These are phyloP conservation scores for Ericerus pela DNA, from an alignment of 1,140 invertebrate species.

Conservation along the genomic window DNA sequence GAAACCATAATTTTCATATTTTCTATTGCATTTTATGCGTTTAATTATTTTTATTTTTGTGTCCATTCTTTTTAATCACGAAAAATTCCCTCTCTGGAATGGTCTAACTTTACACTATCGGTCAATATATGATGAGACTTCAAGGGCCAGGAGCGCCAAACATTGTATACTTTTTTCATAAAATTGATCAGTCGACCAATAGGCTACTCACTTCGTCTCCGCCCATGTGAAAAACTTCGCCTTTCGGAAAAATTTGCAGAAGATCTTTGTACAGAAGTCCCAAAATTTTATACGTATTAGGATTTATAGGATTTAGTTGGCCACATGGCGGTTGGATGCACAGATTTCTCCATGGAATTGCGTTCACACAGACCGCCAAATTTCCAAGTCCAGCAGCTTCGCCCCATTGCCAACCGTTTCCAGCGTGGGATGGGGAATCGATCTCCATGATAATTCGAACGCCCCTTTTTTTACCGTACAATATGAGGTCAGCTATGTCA, in stretches of 20 bases:
- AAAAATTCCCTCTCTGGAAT: too few relatives aligned
- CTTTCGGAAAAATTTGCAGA: constrained; percentile 38
- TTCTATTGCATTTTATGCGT: too few relatives aligned
- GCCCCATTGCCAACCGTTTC: constrained; percentile 67
- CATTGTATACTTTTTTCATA: neutral
- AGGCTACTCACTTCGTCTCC: constrained; percentile 65
- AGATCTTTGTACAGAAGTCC: constrained; percentile 53
- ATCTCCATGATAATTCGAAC: constrained; percentile 64
- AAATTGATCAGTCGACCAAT: neutral
- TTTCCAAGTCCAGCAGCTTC: constrained; percentile 36
- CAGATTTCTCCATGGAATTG: constrained; percentile 51
- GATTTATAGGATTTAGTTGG: constrained; percentile 66
- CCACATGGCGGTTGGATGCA: constrained; percentile 75
- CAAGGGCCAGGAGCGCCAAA: neutral
- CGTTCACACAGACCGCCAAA: constrained; percentile 62
- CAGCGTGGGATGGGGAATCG: constrained; percentile 70
- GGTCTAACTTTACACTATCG: too few relatives aligned
- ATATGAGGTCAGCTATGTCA: constrained; percentile 47
- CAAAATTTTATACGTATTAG: constrained; percentile 51
- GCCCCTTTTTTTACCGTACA: constrained; percentile 54
- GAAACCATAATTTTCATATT: too few relatives aligned
- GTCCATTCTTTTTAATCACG: too few relatives aligned
- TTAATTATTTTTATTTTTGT: too few relatives aligned
- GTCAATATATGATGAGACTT: neutral
- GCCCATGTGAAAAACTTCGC: constrained; percentile 59